Evolutionary conservation across 2,797 vertebrate species (phyloP).

Genomic region (Danio aesculapii): DNA sequence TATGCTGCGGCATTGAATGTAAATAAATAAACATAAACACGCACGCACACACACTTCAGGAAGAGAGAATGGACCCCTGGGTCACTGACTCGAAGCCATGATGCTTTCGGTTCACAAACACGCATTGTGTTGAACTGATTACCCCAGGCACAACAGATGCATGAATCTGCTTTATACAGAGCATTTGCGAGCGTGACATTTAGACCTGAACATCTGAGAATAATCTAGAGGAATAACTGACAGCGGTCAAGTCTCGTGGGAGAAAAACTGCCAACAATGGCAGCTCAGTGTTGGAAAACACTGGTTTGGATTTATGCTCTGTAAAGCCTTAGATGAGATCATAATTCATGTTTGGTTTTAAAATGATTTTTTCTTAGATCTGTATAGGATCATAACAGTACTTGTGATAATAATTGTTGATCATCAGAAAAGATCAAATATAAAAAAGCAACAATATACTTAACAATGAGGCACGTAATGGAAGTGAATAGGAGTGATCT

Average conservation of each 20-base stretch:
- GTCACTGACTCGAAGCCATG: conserved; percentile 39
- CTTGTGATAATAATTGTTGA: neutral
- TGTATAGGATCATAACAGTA: neutral
- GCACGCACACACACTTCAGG: neutral
- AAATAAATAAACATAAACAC: conserved; percentile 10
- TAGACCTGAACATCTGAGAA: conserved; percentile 59
- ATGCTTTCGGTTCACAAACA: conserved; percentile 20
- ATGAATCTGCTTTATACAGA: conserved; percentile 25
- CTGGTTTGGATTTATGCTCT: neutral
- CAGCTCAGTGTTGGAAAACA: neutral
- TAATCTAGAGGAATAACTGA: conserved; percentile 59
- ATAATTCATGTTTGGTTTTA: conserved; percentile 2
- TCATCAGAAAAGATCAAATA: neutral
- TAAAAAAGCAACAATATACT: neutral
- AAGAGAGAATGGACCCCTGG: conserved; percentile 2
- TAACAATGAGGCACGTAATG: neutral
- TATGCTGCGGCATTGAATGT: neutral
- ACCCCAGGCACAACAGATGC: conserved; percentile 58
- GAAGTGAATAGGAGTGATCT: neutral
- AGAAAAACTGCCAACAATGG: neutral
- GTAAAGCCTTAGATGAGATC: neutral
- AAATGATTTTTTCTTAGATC: neutral
- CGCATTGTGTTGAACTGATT: conserved; percentile 56
- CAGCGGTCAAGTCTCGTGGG: conserved; percentile 49
- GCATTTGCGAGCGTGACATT: conserved; percentile 53